phyloP scores from a whole-genome alignment of 2,888 invertebrate species.

The Hylaea fasciaria region DNA sequence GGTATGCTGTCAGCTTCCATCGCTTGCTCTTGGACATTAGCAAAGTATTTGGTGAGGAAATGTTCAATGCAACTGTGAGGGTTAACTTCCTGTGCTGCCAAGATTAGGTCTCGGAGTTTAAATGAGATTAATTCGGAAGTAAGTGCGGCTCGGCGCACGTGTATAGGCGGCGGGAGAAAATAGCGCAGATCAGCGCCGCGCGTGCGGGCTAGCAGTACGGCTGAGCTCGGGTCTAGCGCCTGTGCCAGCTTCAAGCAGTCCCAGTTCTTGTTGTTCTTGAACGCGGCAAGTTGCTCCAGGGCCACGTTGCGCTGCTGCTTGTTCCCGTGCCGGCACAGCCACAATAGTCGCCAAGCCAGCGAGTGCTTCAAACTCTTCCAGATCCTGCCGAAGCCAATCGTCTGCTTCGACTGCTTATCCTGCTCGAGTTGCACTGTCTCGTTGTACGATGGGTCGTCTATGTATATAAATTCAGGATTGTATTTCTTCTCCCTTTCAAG shows the following conservation, averaged over 20 bases:
- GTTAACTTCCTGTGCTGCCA: conserved; percentile 57
- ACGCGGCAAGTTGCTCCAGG: conserved; percentile 86
- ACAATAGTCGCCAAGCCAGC: conserved; percentile 87
- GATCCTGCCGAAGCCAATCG: conserved; percentile 67
- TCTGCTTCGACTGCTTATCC: conserved; percentile 57
- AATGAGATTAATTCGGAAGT: conserved; percentile 71
- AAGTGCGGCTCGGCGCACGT: conserved; percentile 70
- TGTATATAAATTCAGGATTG: conserved; percentile 75
- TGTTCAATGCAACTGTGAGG: conserved; percentile 72
- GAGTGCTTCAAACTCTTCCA: conserved; percentile 88
- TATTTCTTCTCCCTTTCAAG: conserved; percentile 74
- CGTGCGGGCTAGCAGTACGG: conserved; percentile 91
- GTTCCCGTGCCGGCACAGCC: conserved; percentile 87
- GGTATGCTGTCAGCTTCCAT: conserved; percentile 72
- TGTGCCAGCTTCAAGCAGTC: conserved; percentile 91
- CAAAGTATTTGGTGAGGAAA: conserved; percentile 74
- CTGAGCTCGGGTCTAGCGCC: conserved; percentile 90
- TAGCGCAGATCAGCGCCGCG: conserved; percentile 88
- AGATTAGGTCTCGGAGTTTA: conserved; percentile 66
- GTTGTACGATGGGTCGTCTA: conserved; percentile 74
- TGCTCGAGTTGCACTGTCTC: conserved; percentile 60
- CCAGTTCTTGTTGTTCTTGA: conserved; percentile 88
- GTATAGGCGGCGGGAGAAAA: conserved; percentile 89
- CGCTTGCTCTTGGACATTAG: conserved; percentile 71
- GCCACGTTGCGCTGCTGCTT: conserved; percentile 86